Conservation (phyloP, 1,140 invertebrate genomes). For the Eciton burchellii region DNA sequence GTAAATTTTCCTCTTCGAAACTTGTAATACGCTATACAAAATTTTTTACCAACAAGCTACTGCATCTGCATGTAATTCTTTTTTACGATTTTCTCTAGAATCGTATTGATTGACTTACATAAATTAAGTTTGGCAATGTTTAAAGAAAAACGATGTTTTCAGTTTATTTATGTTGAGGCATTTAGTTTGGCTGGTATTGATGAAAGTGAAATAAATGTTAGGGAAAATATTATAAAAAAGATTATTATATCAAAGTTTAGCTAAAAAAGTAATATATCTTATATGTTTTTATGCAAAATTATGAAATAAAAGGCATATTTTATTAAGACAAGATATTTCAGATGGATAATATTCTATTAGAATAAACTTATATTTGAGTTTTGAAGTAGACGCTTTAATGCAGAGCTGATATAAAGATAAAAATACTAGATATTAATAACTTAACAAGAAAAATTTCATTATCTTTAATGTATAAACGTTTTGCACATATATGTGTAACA, state of each 20-base stretch:
- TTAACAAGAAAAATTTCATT: background rate
- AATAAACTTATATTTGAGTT: background rate
- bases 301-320: background rate
- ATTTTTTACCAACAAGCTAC: conserved; percentile 6
- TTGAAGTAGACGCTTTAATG: background rate
- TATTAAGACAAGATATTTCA: conserved; percentile 21
- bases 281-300: background rate
- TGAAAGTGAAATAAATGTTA: conserved; percentile 18
- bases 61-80: background rate
- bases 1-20: conserved; percentile 15
- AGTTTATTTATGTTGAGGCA: background rate
- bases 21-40: background rate
- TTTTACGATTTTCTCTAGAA: background rate
- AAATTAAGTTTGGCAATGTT: background rate
- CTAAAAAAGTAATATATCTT: too few species aligned
- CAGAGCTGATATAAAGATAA: background rate
- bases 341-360: background rate
- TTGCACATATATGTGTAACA: too few species aligned
- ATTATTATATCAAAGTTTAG: too few species aligned
- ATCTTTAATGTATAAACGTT: background rate
- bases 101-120: conserved; percentile 1
- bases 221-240: background rate
- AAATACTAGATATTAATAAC: background rate
- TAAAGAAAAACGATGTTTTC: background rate
- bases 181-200: background rate